phyloP scores from a whole-genome alignment of 2,113 vertebrate species.

The Setophaga petechia region DNA sequence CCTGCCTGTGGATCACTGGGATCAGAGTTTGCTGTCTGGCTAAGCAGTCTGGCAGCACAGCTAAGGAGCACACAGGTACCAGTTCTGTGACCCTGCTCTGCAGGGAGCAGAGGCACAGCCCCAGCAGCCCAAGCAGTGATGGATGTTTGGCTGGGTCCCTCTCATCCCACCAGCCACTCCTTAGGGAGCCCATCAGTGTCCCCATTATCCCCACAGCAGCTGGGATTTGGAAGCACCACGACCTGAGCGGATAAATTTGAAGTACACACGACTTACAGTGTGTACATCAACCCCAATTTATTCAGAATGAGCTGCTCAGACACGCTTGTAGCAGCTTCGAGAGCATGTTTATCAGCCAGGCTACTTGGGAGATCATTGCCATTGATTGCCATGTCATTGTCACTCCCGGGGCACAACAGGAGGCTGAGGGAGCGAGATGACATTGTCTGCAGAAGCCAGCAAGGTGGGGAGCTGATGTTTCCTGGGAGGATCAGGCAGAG shows the following conservation, averaged over 20 bases:
- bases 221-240: neutral
- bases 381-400: constrained; percentile 56
- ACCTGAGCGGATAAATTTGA: neutral
- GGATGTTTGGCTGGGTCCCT: neutral
- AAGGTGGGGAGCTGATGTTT: neutral
- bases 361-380: constrained; percentile 41
- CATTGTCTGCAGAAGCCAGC: neutral
- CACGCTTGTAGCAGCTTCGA: neutral
- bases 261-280: neutral
- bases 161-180: neutral
- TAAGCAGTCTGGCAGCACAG: neutral
- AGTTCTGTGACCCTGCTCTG: fast-evolving
- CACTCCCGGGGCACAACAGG: neutral
- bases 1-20: fast-evolving
- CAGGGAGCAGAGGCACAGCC: neutral
- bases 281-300: constrained; percentile 16
- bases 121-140: neutral
- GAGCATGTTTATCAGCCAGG: constrained; percentile 31
- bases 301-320: constrained; percentile 1
- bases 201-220: neutral
- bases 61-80: neutral
- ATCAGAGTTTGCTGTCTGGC: neutral
- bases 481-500: neutral
- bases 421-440: neutral
- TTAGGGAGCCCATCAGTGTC: neutral